Evolutionary conservation across 2,888 invertebrate genomes (phyloP), one percentile per base, ranked within the genome.

Genomic region (Gymnosoma rotundatum): DNA sequence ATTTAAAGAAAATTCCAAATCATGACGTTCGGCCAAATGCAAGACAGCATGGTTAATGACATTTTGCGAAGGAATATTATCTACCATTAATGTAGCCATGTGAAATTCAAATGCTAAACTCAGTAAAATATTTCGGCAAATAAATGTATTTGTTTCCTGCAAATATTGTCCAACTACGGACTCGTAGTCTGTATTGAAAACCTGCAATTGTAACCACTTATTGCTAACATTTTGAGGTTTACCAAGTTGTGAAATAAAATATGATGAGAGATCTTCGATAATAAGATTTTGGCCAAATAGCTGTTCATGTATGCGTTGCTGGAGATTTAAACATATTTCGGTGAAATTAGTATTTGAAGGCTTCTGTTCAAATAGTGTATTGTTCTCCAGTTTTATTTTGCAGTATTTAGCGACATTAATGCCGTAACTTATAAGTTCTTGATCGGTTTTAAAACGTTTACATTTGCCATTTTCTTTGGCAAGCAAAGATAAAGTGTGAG

Each of bases 121-220:
- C 1, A 92, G 85, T 9, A 91, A 76, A 80, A 92, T 89, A 86
- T 92, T 92, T 42, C 89, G 89, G 56, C 92, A 92, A n/a, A 86
- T 87, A 25, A 92, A 91, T 0, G 87, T 87, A 12, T 88, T 87
- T n/a, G 87, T 87, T 7, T 86, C 81, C 4, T 87, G 88, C 58
- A 89, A 85, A 83, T 87, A 90, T 9, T 78, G 56, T 1, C 89
- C 90, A 10, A 90, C 78, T 6, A 90, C 84, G 16, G 88, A 82
- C 1, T 87, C 78, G 16, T 86, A 81, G 38, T 88, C 88, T 12
- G 81, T 85, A 74, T 87, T 88, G 4, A 50, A 83, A 14, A 89
- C 75, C 21, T 89, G 83, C 2, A 92, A 36, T 10, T 88, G 89
- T 14, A 88, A 76, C 92, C 92, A 92, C 32, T 88, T 86, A 0